Base-by-base conservation (phyloP, 2,113 vertebrate genomes). In the Limanda limanda region DNA sequence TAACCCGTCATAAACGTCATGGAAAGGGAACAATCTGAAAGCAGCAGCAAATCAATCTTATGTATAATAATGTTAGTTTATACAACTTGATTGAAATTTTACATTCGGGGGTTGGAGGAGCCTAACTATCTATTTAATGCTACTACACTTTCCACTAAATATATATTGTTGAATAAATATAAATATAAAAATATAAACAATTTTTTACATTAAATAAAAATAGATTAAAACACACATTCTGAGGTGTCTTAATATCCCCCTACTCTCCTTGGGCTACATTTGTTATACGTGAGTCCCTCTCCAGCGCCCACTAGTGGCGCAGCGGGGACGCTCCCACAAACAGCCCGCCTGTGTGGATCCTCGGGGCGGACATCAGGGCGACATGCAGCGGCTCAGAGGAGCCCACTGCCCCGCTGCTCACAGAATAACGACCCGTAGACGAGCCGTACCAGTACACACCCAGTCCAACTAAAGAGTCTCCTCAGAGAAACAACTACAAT, bases 271-370 rank as follows among this genome's bases (percentile, higher is more conserved):
- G 35, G 9, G 9, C 35, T 37, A 37, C 35, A 37, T 10, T 8
- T 37, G 2, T 37, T 37, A 10, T 8, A 37, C 12, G 5, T 1
- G 17, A 51, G 15, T 31, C 5, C 18, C 42, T 52, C 56, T 25
- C 23, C 24, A 62, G 78, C 71, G 68, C 71, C 82, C 63, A 0
- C 85, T 73, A 70, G 68, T 51, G 85, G 85, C 42, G 0, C 18
- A 1, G 10, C 3, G 21, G 17, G 18, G 51, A 59, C 20, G 2
- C 15, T 58, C 13, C 66, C 68, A 52, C 57, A 60, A 60, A 51
- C 76, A 64, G 72, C 67, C 68, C 71, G 80, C 27, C 59, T 65
- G 48, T 47, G 31, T 3, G 52, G 45, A 24, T 15, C 35, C 27
- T 3, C 42, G 45, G 1, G 47, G 76, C 65, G 60, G 67, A 74